Evolutionary conservation across 2,888 invertebrate species (phyloP).

Genomic region (Fragum whitleyi): DNA sequence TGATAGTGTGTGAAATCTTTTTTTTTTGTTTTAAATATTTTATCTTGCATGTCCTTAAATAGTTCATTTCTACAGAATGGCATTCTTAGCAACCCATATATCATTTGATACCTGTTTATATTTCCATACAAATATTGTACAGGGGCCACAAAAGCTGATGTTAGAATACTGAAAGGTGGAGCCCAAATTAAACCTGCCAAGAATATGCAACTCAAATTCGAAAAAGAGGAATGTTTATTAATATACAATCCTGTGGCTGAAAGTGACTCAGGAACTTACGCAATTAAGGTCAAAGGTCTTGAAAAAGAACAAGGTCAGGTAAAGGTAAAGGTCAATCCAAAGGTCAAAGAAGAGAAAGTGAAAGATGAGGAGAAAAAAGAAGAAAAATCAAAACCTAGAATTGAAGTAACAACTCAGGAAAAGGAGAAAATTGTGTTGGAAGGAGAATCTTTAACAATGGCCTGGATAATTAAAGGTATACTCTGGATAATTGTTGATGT

Average conservation of each 20-base stretch:
- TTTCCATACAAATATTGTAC: not conserved
- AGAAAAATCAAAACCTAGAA: not conserved
- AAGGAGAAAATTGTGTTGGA: not conserved
- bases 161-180: conserved; percentile 22
- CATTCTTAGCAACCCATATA: too few relatives aligned
- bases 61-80: too few relatives aligned
- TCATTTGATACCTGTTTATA: too few relatives aligned
- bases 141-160: conserved; percentile 18
- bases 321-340: conserved; percentile 23
- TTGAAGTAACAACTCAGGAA: not conserved
- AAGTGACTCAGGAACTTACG: conserved; percentile 4
- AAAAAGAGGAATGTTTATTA: not conserved
- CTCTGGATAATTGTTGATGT: too few relatives aligned
- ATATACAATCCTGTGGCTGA: not conserved
- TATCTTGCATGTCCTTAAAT: too few relatives aligned
- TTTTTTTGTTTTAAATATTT: too few relatives aligned
- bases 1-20: too few relatives aligned
- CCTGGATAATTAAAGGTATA: conserved; percentile 18
- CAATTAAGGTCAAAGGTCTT: conserved; percentile 15
- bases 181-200: conserved; percentile 14
- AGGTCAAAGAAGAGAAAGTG: not conserved
- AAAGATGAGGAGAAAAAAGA: not conserved
- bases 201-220: conserved; percentile 14
- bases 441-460: not conserved
- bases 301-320: conserved; percentile 12